Base-by-base conservation (phyloP, 2,888 invertebrate genomes). In the Microchrysa polita region DNA sequence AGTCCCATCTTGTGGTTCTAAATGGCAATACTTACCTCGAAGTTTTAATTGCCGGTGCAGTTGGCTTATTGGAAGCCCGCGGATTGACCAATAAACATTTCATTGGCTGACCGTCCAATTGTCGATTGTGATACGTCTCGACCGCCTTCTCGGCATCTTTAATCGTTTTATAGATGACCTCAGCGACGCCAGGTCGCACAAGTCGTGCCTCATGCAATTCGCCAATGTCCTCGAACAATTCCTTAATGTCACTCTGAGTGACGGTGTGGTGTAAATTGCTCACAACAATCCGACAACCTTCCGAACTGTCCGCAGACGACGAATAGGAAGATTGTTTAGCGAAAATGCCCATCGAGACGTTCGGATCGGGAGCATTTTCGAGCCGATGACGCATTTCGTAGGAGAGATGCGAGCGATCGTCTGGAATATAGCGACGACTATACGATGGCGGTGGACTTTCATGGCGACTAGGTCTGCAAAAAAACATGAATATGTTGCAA, bases 101-200 rank as follows among this genome's bases (percentile, higher is more conserved):
- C 96, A 96, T 96, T 4, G 95, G 95, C 81, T 94, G 94, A 1
- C 96, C 96, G 86, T 97, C 97, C 57, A 97, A 86, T 81, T 96
- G 95, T 67, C 97, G 87, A 83, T 96, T 96, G 83, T 97, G 96
- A 85, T 97, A 97, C 72, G 95, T 92, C 79, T 96, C 95, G 1
- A 96, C 95, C 1, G 97, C 96, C 83, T 91, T 91, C 79, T 94
- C 91, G 40, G 97, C 97, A 84, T 96, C 95, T 78, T 92, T 91
- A 77, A 93, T 87, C 59, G 90, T 91, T 80, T 92, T 92, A 83
- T 95, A 97, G 78, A 96, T 93, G 1, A 97, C 96, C 86, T 97
- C 96, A 0, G 96, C 97, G 1, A 92, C 92, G 0, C 97, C 97
- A 0, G 93, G 92, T 59, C 95, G 90, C 14, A 95, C 92, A 78